These are phyloP conservation scores for Lycodopsis pacificus DNA, from an alignment of 2,797 vertebrate genomes.

Conservation along the genomic window DNA sequence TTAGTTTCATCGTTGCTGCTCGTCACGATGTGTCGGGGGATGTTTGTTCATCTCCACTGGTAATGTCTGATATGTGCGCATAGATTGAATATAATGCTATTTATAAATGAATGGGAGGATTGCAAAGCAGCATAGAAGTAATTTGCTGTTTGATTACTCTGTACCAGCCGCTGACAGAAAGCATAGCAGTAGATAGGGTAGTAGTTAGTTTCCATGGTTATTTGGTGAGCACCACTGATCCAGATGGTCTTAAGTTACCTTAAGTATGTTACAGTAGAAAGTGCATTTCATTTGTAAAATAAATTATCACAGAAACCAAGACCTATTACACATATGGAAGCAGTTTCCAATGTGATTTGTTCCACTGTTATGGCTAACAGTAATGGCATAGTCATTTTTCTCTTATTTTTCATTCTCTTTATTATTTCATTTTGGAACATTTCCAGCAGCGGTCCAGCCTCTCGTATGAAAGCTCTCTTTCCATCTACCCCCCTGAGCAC, in stretches of 20 bases:
- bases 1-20: constrained; percentile 45
- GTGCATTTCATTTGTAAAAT: constrained; percentile 78
- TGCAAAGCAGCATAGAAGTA: constrained; percentile 25
- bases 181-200: constrained; percentile 43
- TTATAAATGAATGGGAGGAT: constrained; percentile 36
- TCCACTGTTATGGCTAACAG: constrained; percentile 65
- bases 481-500: constrained; percentile 69
- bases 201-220: constrained; percentile 74
- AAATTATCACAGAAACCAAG: constrained; percentile 71
- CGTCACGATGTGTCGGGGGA: neutral
- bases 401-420: constrained; percentile 65
- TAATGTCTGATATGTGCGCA: constrained; percentile 10
- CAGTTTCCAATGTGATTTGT: constrained; percentile 64
- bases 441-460: constrained; percentile 68
- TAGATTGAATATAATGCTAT: neutral
- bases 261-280: constrained; percentile 66
- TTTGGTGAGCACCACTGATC: constrained; percentile 66
- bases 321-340: constrained; percentile 77
- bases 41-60: constrained; percentile 4
- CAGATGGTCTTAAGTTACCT: constrained; percentile 72
- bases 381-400: constrained; percentile 53
- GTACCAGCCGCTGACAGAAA: constrained; percentile 54
- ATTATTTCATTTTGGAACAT: constrained; percentile 73
- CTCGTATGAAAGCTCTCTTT: constrained; percentile 69
- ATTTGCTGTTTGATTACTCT: constrained; percentile 57